phyloP scores from a whole-genome alignment of 1,140 invertebrate genomes.

The Drosophila lini region DNA sequence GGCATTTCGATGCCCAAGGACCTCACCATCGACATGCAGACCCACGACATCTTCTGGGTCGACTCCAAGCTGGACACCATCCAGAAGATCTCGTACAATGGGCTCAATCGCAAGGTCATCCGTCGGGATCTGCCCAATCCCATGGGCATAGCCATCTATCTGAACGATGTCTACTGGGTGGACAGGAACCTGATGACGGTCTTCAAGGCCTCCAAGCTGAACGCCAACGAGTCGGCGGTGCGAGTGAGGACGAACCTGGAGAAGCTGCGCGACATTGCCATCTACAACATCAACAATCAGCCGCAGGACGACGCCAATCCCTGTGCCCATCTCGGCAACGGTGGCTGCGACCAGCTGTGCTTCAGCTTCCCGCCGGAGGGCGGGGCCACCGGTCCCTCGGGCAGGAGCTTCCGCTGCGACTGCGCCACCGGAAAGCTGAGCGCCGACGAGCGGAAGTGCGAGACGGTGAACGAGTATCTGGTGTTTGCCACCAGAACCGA shows the following conservation, averaged over 20 bases:
- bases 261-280: constrained; percentile 94
- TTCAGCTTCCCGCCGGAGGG: constrained; percentile 93
- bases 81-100: constrained; percentile 93
- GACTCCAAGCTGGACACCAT: constrained; percentile 97
- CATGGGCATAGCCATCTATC: constrained; percentile 95
- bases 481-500: constrained; percentile 97
- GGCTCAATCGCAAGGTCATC: constrained; percentile 92
- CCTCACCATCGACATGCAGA: constrained; percentile 96
- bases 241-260: constrained; percentile 92
- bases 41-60: constrained; percentile 98
- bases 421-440: constrained; percentile 94
- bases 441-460: constrained; percentile 89
- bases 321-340: constrained; percentile 90
- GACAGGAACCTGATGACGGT: constrained; percentile 96
- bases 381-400: constrained; percentile 49
- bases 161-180: constrained; percentile 96
- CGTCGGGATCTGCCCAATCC: constrained; percentile 96
- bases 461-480: constrained; percentile 93
- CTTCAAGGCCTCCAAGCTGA: constrained; percentile 92
- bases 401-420: constrained; percentile 90
- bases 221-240: constrained; percentile 88
- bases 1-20: constrained; percentile 96
- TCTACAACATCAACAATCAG: constrained; percentile 95
- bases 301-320: constrained; percentile 92
- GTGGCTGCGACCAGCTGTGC: constrained; percentile 97